phyloP scores from a whole-genome alignment of 2,797 vertebrate genomes.

The Loris lydekkerianus region DNA sequence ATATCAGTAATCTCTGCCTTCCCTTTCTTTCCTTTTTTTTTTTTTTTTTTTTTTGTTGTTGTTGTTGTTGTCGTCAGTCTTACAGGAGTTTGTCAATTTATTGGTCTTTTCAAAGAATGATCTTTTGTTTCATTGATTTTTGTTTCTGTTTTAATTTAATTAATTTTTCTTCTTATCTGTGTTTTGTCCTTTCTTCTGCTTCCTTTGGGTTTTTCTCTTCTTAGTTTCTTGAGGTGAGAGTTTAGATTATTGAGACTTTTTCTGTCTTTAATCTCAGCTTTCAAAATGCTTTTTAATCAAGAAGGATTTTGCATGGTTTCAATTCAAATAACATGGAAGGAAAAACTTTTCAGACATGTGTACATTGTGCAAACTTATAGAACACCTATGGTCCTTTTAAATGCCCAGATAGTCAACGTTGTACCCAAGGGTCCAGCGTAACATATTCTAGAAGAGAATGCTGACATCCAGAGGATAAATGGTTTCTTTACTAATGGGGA shows the following conservation, averaged over 20 bases:
- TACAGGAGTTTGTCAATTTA: not conserved
- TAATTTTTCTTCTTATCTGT: not conserved
- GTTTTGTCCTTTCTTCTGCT: not conserved
- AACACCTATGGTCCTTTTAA: not conserved
- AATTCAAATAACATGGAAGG: not conserved
- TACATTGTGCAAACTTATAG: not conserved
- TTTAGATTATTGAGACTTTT: conserved; percentile 8
- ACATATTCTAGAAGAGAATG: not conserved
- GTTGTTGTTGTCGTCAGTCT: not conserved
- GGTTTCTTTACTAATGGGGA: not conserved
- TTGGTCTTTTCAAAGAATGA: not conserved
- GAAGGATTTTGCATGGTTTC: not conserved
- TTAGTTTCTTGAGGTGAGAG: not conserved
- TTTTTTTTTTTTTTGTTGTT: not conserved
- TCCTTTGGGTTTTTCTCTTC: not conserved
- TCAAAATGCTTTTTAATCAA: not conserved
- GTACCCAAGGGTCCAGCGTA: not conserved
- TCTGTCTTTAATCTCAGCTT: conserved; percentile 5
- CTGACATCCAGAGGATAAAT: not conserved
- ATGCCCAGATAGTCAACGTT: not conserved
- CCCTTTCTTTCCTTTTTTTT: too few relatives aligned
- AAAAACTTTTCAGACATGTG: not conserved
- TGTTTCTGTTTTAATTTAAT: conserved; percentile 25
- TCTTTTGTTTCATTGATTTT: not conserved
- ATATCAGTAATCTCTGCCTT: not conserved